Evolutionary conservation across 2,113 vertebrate genomes (phyloP).

Genomic region (Spheniscus mendiculus): DNA sequence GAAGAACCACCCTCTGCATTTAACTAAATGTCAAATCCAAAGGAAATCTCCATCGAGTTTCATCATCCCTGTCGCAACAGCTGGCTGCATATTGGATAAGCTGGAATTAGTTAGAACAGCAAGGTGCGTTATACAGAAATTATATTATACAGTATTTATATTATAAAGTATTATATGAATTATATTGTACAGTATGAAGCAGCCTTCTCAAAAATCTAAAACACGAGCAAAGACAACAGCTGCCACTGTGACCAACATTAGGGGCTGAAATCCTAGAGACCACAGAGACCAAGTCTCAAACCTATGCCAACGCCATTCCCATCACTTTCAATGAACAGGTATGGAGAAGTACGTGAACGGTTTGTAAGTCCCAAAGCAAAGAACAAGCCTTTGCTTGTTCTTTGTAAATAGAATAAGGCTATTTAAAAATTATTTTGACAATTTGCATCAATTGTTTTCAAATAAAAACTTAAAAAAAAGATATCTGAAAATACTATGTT

Average conservation of each 20-base stretch:
- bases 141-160: not conserved
- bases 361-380: not conserved
- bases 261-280: not conserved
- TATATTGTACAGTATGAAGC: not conserved
- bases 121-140: not conserved
- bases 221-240: not conserved
- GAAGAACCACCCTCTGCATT: not conserved
- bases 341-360: not conserved
- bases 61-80: not conserved
- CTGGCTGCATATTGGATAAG: not conserved
- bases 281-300: not conserved
- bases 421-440: not conserved
- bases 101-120: not conserved
- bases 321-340: rapidly evolving
- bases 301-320: not conserved
- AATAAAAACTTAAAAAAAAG: not conserved
- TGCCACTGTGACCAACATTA: not conserved
- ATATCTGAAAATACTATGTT: not conserved
- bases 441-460: not conserved
- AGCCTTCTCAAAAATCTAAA: not conserved
- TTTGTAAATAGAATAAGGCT: too few relatives aligned
- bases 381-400: too few relatives aligned
- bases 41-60: not conserved
- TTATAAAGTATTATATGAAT: not conserved
- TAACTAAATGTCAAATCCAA: not conserved